Base-by-base conservation (phyloP, 2,888 invertebrate species). In the Pinctada fucata region DNA sequence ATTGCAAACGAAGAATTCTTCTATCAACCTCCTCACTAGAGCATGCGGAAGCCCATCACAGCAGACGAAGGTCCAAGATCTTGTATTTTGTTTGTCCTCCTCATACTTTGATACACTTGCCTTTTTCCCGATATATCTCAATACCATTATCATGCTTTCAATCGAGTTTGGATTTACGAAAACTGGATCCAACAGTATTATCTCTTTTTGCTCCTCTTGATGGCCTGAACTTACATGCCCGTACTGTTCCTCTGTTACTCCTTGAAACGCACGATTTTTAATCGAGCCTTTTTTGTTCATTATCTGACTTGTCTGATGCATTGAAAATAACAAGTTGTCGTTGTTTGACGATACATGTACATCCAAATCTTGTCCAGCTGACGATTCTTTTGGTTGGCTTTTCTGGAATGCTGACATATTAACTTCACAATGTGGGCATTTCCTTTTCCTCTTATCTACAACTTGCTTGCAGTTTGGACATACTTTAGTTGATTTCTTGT, bases 31-130 rank as follows among this genome's bases (percentile, higher is more conserved):
- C 66, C 71, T 69, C 1, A 78, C 74, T 31, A 77, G 13, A 3
- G 13, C 64, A 70, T 75, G 70, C 5, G 75, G 75, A 10, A 78
- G 66, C 2, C 78, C 78, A 75, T 78, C 78, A 75, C 78, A 78
- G 65, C 78, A 78, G 10, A 74, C 58, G 50, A 70, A 78, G 4
- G 78, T 78, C 74, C 78, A 78, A 3, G 6, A 68, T 58, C 58
- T n/a, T 50, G 49, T 31, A 52, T 49, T 72, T 31, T 5, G 3
- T 16, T 72, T 52, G 45, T 50, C 58, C 8, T 45, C 6, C 2
- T n/a, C 16, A 48, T 76, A 76, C 49, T 50, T 70, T 49, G 70
- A 13, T 47, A 78, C 72, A 3, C 68, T 68, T 13, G 67, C 78
- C 47, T 68, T 78, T 16, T 68, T 78, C 5, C 68, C 78, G 63